Evolutionary conservation across 2,888 invertebrate genomes (phyloP).

Genomic region (Endotricha flammealis): DNA sequence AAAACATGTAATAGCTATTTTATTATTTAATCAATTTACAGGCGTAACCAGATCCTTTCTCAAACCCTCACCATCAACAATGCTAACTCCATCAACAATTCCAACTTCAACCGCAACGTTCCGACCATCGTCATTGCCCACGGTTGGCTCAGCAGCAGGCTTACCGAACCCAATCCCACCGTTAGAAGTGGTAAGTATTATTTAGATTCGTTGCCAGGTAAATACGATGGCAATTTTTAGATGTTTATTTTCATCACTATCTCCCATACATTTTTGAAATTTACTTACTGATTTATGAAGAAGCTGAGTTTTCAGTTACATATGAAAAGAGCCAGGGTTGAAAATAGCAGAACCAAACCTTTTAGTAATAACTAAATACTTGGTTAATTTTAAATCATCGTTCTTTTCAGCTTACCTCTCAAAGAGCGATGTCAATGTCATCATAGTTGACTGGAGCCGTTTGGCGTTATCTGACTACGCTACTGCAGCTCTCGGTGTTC

Average conservation of each 20-base stretch:
- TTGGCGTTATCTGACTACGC: conserved; percentile 42
- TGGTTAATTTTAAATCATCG: too few relatives aligned
- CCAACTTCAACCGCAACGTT: conserved; percentile 36
- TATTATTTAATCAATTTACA: too few relatives aligned
- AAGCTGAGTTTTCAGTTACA: neutral
- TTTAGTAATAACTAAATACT: too few relatives aligned
- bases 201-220: neutral
- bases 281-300: neutral
- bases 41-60: conserved; percentile 33
- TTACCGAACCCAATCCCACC: conserved; percentile 36
- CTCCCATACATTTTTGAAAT: neutral
- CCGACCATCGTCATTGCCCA: conserved; percentile 36
- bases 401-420: conserved; percentile 40
- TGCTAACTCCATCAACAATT: conserved; percentile 34
- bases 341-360: too few relatives aligned
- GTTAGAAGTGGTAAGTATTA: conserved; percentile 40
- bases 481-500: conserved; percentile 47
- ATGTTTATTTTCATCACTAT: conserved; percentile 1
- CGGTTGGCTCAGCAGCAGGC: conserved; percentile 42
- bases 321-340: too few relatives aligned
- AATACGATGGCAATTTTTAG: neutral
- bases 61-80: conserved; percentile 40
- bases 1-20: too few relatives aligned
- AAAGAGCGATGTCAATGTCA: conserved; percentile 51
- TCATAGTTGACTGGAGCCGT: conserved; percentile 58